These are phyloP conservation scores for Hydra vulgaris DNA, from an alignment of 30 jellyfish, hydroid and myxozoan genomes.

Conservation along the genomic window DNA sequence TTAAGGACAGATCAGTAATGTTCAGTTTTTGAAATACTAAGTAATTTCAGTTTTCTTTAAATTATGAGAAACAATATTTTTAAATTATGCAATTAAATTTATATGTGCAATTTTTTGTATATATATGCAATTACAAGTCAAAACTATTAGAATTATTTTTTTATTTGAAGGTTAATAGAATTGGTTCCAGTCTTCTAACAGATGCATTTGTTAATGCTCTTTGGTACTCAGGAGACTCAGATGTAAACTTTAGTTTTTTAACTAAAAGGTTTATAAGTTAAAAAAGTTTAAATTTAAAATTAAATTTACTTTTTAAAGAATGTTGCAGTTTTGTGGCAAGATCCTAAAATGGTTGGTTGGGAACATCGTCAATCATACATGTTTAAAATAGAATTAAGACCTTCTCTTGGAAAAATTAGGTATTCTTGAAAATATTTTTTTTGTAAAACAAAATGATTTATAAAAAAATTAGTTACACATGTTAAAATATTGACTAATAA, in stretches of 20 bases:
- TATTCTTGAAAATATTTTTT: slow-evolving; percentile 1
- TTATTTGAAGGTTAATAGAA: too few relatives aligned
- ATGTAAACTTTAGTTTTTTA: slow-evolving; percentile 32
- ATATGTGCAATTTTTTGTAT: too few relatives aligned
- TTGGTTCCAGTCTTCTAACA: slow-evolving; percentile 55
- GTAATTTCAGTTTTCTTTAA: too few relatives aligned
- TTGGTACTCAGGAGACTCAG: slow-evolving; percentile 75
- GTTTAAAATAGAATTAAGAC: slow-evolving; percentile 59
- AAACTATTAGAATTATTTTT: too few relatives aligned
- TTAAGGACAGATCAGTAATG: too few relatives aligned
- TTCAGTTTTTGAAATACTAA: too few relatives aligned
- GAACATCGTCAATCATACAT: slow-evolving; percentile 60
- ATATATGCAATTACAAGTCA: too few relatives aligned
- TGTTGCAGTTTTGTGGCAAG: slow-evolving; percentile 72
- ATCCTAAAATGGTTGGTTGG: slow-evolving; percentile 87
- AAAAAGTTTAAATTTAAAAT: background rate
- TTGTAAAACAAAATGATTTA: background rate
- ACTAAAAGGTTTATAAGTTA: background rate
- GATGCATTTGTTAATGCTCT: slow-evolving; percentile 50
- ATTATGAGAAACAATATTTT: too few relatives aligned
- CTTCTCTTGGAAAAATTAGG: slow-evolving; percentile 91
- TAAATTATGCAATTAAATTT: too few relatives aligned
- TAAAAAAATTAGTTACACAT: too few relatives aligned
- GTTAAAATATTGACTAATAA: too few relatives aligned
- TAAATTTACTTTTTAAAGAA: background rate